Evolutionary conservation across 1,140 invertebrate genomes (phyloP).

Genomic region (Melanaphis sacchari): DNA sequence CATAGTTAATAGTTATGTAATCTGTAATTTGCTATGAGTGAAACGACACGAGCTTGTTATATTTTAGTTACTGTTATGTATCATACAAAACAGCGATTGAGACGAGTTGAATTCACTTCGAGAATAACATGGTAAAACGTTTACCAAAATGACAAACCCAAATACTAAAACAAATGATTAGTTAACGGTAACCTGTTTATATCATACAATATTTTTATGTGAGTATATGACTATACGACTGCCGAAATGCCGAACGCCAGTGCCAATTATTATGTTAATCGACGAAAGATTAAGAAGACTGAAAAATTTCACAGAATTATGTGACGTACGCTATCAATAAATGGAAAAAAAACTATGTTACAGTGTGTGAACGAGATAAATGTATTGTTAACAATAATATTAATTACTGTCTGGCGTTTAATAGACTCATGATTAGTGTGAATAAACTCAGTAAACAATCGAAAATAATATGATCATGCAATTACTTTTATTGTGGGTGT

Average conservation of each 20-base stretch:
- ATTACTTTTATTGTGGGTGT: background rate
- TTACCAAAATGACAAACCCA: background rate
- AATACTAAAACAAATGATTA: background rate
- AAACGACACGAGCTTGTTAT: background rate
- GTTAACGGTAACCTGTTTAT: background rate
- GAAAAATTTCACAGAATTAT: slow-evolving; percentile 13
- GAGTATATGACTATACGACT: background rate
- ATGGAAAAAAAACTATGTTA: slow-evolving; percentile 44
- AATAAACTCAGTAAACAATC: background rate
- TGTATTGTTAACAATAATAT: background rate
- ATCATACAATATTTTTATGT: background rate
- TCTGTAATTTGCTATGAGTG: background rate
- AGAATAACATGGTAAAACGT: background rate
- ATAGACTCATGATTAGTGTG: background rate
- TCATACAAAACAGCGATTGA: background rate
- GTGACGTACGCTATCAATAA: slow-evolving; percentile 55
- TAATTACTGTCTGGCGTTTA: background rate
- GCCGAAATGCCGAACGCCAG: background rate
- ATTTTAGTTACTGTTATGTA: background rate
- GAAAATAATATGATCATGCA: background rate
- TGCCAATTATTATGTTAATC: slow-evolving; percentile 6
- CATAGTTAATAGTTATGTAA: slow-evolving; percentile 71
- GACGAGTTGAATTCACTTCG: background rate
- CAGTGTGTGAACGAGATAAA: slow-evolving; percentile 42
- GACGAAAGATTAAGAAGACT: slow-evolving; percentile 22